Percentiles rank a stretch among this genome's conserved stretches.
These are phyloP conservation scores for Coracias cyanogaster DNA, from an alignment of 2,797 vertebrate genomes.

Conservation along the genomic window DNA sequence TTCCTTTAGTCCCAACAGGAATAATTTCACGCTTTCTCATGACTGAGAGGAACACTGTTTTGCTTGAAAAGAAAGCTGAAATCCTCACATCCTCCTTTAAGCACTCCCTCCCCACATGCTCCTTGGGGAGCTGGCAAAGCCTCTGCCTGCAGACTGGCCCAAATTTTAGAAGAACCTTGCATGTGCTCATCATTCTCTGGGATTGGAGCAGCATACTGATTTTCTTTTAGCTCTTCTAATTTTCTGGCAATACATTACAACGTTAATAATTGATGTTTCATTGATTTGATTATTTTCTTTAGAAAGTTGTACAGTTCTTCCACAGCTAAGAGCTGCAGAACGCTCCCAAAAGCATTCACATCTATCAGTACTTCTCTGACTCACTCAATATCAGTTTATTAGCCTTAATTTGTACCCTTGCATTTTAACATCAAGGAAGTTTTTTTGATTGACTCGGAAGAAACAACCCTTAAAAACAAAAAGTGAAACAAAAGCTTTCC, in stretches of 20 bases:
- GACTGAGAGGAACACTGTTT: not conserved
- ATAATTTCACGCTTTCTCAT: not conserved
- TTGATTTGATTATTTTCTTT: conserved; percentile 53
- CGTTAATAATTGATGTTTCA: conserved; percentile 48
- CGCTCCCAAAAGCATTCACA: not conserved
- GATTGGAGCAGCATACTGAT: not conserved
- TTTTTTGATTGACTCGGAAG: conserved; percentile 45
- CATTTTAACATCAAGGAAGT: conserved; percentile 26
- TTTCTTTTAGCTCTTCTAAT: not conserved
- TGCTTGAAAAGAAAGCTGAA: not conserved
- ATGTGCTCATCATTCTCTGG: not conserved
- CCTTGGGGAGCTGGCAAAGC: not conserved
- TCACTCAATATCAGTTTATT: conserved; percentile 53
- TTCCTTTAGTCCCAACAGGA: not conserved
- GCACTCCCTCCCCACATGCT: not conserved
- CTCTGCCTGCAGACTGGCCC: not conserved
- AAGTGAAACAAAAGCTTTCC: conserved; percentile 41
- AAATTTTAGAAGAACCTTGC: not conserved
- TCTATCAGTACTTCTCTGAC: conserved; percentile 31
- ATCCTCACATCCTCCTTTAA: not conserved
- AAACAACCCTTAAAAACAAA: conserved; percentile 33
- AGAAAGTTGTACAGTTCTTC: not conserved
- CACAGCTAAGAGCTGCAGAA: not conserved
- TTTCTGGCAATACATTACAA: not conserved
- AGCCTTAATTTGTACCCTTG: conserved; percentile 49